phyloP scores from a whole-genome alignment of 2,113 vertebrate genomes.

The Brachypodius melanocephalos region DNA sequence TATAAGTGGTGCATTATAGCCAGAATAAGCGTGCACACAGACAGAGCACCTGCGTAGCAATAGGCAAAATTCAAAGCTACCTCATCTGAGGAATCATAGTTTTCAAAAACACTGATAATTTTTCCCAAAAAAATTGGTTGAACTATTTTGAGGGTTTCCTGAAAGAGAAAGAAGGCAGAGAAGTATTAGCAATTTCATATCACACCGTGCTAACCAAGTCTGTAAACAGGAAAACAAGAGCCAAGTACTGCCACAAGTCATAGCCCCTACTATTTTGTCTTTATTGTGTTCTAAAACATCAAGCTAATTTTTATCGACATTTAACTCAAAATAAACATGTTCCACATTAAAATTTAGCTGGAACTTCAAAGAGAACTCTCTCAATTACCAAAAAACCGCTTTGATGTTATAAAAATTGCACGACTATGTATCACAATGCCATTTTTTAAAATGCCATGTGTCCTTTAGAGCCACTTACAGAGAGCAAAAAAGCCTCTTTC shows the following conservation, averaged over 20 bases:
- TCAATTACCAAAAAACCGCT: not conserved
- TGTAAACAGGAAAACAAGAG: not conserved
- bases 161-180: not conserved
- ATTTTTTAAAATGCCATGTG: not conserved
- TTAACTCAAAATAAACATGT: not conserved
- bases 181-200: not conserved
- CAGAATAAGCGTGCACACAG: slow-evolving; percentile 74
- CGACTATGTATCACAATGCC: not conserved
- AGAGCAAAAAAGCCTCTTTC: not conserved
- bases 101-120: slow-evolving; percentile 86
- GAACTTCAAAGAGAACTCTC: not conserved
- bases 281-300: not conserved
- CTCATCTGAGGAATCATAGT: slow-evolving; percentile 19
- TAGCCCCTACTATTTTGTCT: not conserved
- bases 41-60: slow-evolving; percentile 74
- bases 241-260: not conserved
- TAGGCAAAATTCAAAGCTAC: slow-evolving; percentile 64
- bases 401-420: not conserved
- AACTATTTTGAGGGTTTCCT: slow-evolving; percentile 84
- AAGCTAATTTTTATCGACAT: not conserved
- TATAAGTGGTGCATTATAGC: slow-evolving; percentile 85
- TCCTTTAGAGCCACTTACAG: not conserved
- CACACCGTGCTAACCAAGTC: not conserved
- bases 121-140: slow-evolving; percentile 88
- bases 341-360: not conserved